Evolutionary conservation across 2,888 invertebrate genomes (phyloP), one percentile per base, ranked within the genome.

Genomic region (Clusia tigrina): DNA sequence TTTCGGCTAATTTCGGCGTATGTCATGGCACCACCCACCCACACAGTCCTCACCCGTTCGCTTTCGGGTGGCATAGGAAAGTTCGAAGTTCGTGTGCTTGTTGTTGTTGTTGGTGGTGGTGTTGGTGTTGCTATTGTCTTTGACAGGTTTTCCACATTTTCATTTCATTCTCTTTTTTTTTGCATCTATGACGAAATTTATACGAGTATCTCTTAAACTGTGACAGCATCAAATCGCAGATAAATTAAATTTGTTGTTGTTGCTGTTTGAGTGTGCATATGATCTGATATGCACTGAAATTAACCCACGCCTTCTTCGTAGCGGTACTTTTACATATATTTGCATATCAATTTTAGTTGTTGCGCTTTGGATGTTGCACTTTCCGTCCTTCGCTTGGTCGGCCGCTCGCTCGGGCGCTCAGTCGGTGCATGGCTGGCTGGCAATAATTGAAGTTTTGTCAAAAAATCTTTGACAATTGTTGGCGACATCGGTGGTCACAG

Each of bases 251-350:
- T 18, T 48, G 24, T 38, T 56, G 56, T 51, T 56, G 56, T 52
- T 12, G 37, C 20, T n/a, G 55, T 53, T 15, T n/a, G 42, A 15
- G 42, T 42, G 3, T 32, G 32, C 12, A 12, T 32, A 12, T 32
- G 32, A 32, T 70, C 69, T 77, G 77, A 77, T 75, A 75, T n/a
- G n/a, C n/a, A 76, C 73, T 76, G 74, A 78, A 81, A 81, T 80
- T 78, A 79, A 74, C 76, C 78, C 80, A 81, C 80, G 79, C 80
- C 79, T 79, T 80, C 71, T 77, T 77, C 65, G 70, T 75, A 79
- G 73, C 79, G 77, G 77, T 74, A 75, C 72, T 74, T 74, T 76
- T 74, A 78, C 75, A 78, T 75, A 77, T 70, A 78, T 78, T 78
- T 79, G 78, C 78, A 78, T 79, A 77, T 73, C 70, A 77, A n/a